Evolutionary conservation across 2,113 vertebrate species (phyloP).

Genomic region (Athene cunicularia): DNA sequence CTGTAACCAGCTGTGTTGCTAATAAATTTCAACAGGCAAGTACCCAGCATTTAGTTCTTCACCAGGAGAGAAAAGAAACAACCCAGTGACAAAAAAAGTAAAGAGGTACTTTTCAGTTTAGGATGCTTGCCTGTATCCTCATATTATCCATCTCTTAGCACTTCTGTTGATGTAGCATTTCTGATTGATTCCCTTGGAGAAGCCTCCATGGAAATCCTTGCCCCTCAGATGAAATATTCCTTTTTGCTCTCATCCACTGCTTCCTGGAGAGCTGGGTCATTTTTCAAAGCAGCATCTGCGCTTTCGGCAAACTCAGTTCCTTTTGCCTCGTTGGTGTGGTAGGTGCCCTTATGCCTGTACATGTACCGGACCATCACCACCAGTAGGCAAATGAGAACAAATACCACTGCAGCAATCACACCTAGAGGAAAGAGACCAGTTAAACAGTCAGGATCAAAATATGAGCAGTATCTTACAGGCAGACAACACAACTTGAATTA

Average conservation of each 20-base stretch:
- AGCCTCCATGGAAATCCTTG: neutral
- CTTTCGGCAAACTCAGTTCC: conserved; percentile 86
- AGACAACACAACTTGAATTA: neutral
- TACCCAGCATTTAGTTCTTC: conserved; percentile 22
- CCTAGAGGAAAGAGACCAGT: conserved; percentile 62
- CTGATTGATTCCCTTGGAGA: neutral
- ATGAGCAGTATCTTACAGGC: neutral
- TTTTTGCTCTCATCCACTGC: conserved; percentile 82
- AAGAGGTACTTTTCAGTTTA: conserved; percentile 31
- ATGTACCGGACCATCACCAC: conserved; percentile 74
- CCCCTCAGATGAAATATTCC: conserved; percentile 89
- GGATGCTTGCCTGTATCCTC: conserved; percentile 6
- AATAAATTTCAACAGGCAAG: conserved; percentile 55
- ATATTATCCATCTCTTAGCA: conserved; percentile 5
- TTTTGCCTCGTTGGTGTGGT: conserved; percentile 87
- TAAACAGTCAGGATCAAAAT: neutral
- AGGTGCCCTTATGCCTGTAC: conserved; percentile 82
- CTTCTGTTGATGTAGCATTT: neutral
- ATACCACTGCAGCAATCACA: conserved; percentile 71
- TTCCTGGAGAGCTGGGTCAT: conserved; percentile 78
- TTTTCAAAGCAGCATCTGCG: conserved; percentile 75
- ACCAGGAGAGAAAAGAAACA: neutral
- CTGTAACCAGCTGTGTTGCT: neutral
- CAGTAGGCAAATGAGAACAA: conserved; percentile 78
- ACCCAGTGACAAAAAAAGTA: neutral